Evolutionary conservation across 2,888 invertebrate species (phyloP).

Genomic region (Andricus curvator): DNA sequence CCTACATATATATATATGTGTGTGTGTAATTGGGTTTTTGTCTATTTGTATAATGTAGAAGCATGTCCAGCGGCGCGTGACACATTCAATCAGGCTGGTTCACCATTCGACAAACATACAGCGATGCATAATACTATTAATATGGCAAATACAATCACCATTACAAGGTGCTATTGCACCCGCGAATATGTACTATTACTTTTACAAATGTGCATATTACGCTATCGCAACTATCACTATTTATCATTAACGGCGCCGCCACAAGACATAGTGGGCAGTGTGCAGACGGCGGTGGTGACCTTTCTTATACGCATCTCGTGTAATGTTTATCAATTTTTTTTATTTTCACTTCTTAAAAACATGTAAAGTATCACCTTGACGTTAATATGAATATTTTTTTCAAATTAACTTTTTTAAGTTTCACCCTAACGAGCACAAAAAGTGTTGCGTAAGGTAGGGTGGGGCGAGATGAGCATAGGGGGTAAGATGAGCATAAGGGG

Average conservation of each 20-base stretch:
- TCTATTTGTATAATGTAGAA: constrained; percentile 40
- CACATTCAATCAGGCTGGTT: constrained; percentile 63
- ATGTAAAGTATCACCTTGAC: no score
- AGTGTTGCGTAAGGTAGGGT: no score
- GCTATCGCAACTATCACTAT: constrained; percentile 16
- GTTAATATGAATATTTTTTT: no score
- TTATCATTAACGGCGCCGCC: constrained; percentile 25
- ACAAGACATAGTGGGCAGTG: no score
- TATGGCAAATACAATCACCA: constrained; percentile 5
- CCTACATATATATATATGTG: neutral
- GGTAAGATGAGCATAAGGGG: accelerated
- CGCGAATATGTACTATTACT: constrained; percentile 2
- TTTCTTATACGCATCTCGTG: neutral
- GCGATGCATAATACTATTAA: neutral
- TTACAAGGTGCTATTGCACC: neutral
- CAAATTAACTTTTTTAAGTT: no score
- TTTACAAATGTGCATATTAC: constrained; percentile 27
- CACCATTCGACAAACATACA: neutral
- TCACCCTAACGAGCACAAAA: no score
- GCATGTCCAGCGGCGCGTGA: constrained; percentile 59
- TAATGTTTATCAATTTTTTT: neutral
- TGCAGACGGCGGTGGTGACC: neutral
- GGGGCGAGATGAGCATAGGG: accelerated
- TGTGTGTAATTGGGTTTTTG: neutral
- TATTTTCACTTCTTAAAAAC: no score